Base-by-base conservation (phyloP, 2,113 vertebrate species). In the Centropristis striata region DNA sequence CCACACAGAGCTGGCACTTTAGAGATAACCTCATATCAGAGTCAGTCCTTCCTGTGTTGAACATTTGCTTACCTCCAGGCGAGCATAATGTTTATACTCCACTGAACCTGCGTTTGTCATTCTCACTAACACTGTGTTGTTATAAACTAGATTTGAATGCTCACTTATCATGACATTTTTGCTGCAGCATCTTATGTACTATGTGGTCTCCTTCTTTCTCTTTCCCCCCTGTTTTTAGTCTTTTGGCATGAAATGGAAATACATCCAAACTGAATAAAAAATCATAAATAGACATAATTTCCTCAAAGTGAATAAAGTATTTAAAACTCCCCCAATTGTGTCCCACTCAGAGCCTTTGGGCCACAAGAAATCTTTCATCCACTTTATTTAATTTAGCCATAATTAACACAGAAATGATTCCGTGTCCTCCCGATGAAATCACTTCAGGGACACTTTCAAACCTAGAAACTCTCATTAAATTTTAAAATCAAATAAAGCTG, bases 301-400 rank as follows among this genome's bases (percentile, higher is more conserved):
- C n/a, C 1, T 42, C 0, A 42, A 54, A 74, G 27, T 53, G 6
- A 84, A 67, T 80, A 18, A 67, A 75, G 27, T 53, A 21, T 75
- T 25, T 70, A 63, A 78, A 78, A 69, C 13, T 15, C 42, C 23
- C 49, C 44, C 0, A 27, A 14, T 61, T 68, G 39, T 49, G 25
- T 32, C 42, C 14, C 58, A 44, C 50, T 28, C 57, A 25, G 39
- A 81, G 58, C 47, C 67, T 66, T 49, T 51, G 55, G 66, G 51
- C 36, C 39, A 51, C 10, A 9, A 12, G 12, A 21, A 1, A 64
- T 59, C 53, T 49, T 63, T 77, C 4, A 47, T 59, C 46, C 12
- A 70, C 41, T n/a, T 75, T 68, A 69, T 82, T 75, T 61, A 41
- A 80, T 77, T 69, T 51, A 47, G 36, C 12, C 8, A 1, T 84